Base-by-base conservation (phyloP, 2,797 vertebrate genomes). In the Crypturellus tataupa region DNA sequence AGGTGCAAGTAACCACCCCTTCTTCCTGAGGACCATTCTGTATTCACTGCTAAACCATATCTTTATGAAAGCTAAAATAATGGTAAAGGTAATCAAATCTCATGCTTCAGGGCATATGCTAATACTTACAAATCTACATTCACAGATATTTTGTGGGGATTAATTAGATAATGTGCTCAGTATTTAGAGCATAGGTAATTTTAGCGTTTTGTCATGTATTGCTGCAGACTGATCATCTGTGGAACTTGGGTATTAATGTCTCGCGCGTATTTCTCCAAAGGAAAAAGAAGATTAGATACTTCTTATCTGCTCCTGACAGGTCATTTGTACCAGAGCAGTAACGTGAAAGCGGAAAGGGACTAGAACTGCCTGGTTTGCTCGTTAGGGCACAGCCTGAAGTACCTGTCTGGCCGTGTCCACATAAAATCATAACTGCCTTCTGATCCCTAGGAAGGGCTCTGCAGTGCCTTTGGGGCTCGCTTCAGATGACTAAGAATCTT, bases 41-140 rank as follows among this genome's bases (percentile, higher is more conserved):
- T 49, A 23, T 44, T 60, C 12, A 21, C 68, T 65, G 33, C 24
- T 78, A 81, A 44, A 47, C 59, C 27, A 79, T 81, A 9, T 55
- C 70, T 84, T 76, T 60, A 33, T 87, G 85, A 79, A 87, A 77
- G 63, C 60, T 84, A 76, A 85, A 93, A 91, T 87, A 84, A 94
- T 68, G 67, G 58, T 60, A 73, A 89, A 93, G 89, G 79, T 89
- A 91, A 94, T 94, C 79, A 89, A 89, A 92, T 85, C 62, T 95
- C 76, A 84, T 69, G 70, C 86, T 87, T 89, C 69, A 56, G 90
- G 90, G 81, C 55, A 60, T 85, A 73, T 91, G 78, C 84, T 94
- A 91, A 93, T 88, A 70, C 47, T 73, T 78, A 55, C 76, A 85
- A 82, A 94, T 78, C 80, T 95, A 67, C 72, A 87, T 93, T 93